phyloP scores from a whole-genome alignment of 30 jellyfish, hydroid and myxozoan species.

The Aurelia sp. region DNA sequence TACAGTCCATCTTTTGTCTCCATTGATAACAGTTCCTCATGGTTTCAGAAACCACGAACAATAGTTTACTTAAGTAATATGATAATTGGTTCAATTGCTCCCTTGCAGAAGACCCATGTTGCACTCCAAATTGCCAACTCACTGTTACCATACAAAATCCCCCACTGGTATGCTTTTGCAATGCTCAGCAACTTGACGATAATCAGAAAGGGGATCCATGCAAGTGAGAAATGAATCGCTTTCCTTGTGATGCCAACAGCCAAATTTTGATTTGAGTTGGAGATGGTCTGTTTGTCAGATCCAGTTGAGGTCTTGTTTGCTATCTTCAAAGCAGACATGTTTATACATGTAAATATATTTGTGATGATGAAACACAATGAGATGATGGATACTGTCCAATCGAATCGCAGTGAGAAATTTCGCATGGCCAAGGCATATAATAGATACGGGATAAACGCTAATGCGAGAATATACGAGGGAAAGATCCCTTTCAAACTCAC shows the following conservation, averaged over 20 bases:
- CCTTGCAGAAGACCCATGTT: constrained; percentile 35
- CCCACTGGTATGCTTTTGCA: background rate
- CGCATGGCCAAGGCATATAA: background rate
- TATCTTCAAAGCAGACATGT: background rate
- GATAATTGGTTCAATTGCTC: background rate
- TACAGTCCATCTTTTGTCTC: too few species aligned
- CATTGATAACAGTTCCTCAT: too few species aligned
- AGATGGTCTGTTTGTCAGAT: background rate
- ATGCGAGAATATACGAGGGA: background rate
- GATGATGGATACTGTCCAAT: background rate
- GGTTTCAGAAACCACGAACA: background rate
- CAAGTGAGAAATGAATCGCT: background rate
- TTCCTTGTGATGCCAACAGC: background rate
- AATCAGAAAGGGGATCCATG: constrained; percentile 43
- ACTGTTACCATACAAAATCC: background rate
- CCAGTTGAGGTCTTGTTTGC: background rate
- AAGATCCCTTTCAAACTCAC: too few species aligned
- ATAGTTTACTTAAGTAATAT: background rate
- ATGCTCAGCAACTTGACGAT: background rate
- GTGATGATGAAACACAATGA: background rate
- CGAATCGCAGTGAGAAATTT: background rate
- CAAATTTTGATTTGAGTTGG: constrained; percentile 1
- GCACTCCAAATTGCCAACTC: background rate
- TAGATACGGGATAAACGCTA: background rate
- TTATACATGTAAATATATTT: background rate